Base-by-base conservation (phyloP, 53 echinoderm and acorn worm species). In the Mesocentrotus franciscanus region DNA sequence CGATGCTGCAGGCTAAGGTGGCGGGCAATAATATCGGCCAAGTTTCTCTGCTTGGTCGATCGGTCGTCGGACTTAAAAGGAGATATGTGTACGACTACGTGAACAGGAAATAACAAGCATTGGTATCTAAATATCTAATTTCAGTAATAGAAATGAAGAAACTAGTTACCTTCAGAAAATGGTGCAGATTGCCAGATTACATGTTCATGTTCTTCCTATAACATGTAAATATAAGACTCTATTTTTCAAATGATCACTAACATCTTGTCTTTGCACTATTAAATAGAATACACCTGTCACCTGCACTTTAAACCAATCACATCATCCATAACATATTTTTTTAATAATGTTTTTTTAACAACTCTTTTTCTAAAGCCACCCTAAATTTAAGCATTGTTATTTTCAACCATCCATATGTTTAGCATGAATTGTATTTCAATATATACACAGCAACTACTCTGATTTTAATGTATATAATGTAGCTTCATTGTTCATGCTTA, bases 41-140 rank as follows among this genome's bases (percentile, higher is more conserved):
- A 81, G 81, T 42, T 81, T 36, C 81, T 12, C 36, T 22, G 42
- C 81, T 15, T 81, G 81, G 81, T 42, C 81, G 29, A 75, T 76
- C 15, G 81, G 81, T 81, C 39, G 42, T 81, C 36, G 5, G 42
- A 81, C 42, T 81, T 81, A 81, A 81, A 81, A 42, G 81, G 81
- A 42, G 36, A 42, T 14, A 33, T 33, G 42, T 39, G 42, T 39
- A 42, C n/a, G n/a, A n/a, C n/a, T 9, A 39, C 76, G 12, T 76
- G 30, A 76, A 76, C 12, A 32, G 13, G 76, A 10, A 76, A 76
- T 14, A 29, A 33, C 76, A 76, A 33, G 13, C 4, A 68, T 68
- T 49, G 64, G 64, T 18, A 64, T 64, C 20, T 20, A 18, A 72
- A 27, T 72, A 27, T n/a, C 10, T 26, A 8, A 26, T n/a, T 72